These are phyloP conservation scores for Clarias gariepinus DNA, from an alignment of 2,113 vertebrate genomes.

Conservation along the genomic window DNA sequence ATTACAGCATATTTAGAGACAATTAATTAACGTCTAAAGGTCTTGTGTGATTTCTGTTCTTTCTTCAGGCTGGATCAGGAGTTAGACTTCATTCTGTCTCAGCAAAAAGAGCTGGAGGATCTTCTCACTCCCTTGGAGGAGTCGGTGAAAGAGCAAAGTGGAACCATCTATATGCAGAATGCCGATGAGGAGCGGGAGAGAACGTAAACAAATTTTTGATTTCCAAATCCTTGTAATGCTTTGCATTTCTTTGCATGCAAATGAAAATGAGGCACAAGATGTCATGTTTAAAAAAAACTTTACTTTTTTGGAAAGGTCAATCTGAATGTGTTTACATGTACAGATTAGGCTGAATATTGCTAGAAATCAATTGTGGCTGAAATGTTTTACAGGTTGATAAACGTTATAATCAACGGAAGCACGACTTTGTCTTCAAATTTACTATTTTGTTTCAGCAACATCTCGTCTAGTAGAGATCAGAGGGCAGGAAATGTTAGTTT, in stretches of 20 bases:
- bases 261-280: background rate
- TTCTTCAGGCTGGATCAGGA: slow-evolving; percentile 87
- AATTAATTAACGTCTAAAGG: background rate
- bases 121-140: slow-evolving; percentile 89
- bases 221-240: background rate
- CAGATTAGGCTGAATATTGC: background rate
- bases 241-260: background rate
- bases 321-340: background rate
- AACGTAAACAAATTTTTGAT: slow-evolving; percentile 70
- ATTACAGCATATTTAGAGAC: background rate
- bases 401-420: background rate
- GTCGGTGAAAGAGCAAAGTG: slow-evolving; percentile 91
- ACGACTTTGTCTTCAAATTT: background rate
- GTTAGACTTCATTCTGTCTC: slow-evolving; percentile 94
- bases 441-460: background rate
- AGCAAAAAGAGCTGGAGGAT: slow-evolving; percentile 97
- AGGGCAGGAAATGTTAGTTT: background rate
- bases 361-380: background rate
- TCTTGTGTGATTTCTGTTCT: background rate
- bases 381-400: background rate
- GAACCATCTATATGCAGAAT: slow-evolving; percentile 96
- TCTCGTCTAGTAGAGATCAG: background rate
- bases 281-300: too few relatives aligned
- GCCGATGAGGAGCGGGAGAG: slow-evolving; percentile 93
- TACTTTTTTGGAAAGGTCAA: background rate